A percentile compares a stretch with the other conserved stretches of the same genome.
Conservation (phyloP, 2,888 invertebrate genomes). For the Coleophora flavipennella region DNA sequence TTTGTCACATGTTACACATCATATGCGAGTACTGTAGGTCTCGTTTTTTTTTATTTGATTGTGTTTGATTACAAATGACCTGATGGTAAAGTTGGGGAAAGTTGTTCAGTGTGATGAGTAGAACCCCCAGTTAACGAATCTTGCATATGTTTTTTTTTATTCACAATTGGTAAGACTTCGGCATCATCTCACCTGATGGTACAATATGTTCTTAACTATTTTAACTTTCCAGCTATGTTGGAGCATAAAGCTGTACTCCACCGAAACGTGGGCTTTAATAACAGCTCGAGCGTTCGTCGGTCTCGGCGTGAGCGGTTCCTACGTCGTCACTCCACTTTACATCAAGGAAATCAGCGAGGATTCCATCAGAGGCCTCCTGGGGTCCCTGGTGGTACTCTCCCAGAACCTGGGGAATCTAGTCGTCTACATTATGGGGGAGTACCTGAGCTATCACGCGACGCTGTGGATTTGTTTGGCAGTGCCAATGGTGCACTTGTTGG, state of each 20-base stretch:
- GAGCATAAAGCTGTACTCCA: constrained; percentile 54
- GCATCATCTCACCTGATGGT: no score
- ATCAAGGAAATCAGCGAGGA: constrained; percentile 65
- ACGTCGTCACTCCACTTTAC: constrained; percentile 60
- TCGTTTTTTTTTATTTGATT: no score
- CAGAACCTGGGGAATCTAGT: constrained; percentile 49
- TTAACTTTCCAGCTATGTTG: constrained; percentile 40
- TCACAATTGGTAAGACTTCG: no score
- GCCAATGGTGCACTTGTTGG: constrained; percentile 48
- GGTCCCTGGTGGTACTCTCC: constrained; percentile 52
- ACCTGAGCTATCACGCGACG: constrained; percentile 48
- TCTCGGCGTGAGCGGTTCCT: constrained; percentile 53
- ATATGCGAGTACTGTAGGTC: no score
- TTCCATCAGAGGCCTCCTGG: constrained; percentile 52
- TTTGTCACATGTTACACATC: no score
- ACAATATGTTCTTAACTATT: no score
- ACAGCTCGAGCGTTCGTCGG: constrained; percentile 55
- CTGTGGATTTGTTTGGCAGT: constrained; percentile 56
- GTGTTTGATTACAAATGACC: no score
- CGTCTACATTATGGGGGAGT: constrained; percentile 55
- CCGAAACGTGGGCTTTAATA: constrained; percentile 57
- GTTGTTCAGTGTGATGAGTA: no score
- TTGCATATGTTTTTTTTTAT: no score
- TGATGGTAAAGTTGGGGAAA: no score
- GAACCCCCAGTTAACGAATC: no score